Conservation (phyloP, 2,888 invertebrate species). For the Athrips mouffetella region DNA sequence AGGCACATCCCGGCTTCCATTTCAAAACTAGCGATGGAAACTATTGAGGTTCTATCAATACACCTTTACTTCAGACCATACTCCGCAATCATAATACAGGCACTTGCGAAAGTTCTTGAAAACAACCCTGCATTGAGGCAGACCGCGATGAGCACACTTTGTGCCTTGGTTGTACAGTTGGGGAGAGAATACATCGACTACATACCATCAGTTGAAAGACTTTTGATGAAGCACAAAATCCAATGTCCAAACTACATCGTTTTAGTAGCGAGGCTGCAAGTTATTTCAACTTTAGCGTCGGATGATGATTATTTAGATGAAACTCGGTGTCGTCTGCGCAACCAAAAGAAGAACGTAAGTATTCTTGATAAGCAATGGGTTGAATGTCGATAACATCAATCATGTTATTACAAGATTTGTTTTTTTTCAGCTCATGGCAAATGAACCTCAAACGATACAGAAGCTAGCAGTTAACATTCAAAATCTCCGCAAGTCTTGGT, state of each 20-base stretch:
- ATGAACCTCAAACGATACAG: constrained; percentile 82
- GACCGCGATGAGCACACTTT: constrained; percentile 93
- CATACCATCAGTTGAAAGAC: constrained; percentile 93
- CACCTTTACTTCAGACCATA: constrained; percentile 94
- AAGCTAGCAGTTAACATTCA: constrained; percentile 88
- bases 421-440: constrained; percentile 47
- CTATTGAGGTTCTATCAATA: constrained; percentile 93
- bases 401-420: neutral
- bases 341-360: constrained; percentile 84
- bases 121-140: constrained; percentile 85
- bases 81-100: constrained; percentile 95
- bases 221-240: constrained; percentile 88
- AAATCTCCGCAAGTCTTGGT: constrained; percentile 92
- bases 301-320: constrained; percentile 85
- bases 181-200: constrained; percentile 96
- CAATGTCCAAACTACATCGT: constrained; percentile 87
- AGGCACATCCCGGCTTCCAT: constrained; percentile 88
- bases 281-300: constrained; percentile 86
- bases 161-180: constrained; percentile 91
- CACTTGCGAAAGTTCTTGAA: constrained; percentile 91
- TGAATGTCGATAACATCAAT: no score
- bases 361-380: no score
- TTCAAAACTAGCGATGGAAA: constrained; percentile 86
- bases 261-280: constrained; percentile 85
- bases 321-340: constrained; percentile 81